Evolutionary conservation across 2,113 vertebrate genomes (phyloP).

Genomic region (Passerina amoena): DNA sequence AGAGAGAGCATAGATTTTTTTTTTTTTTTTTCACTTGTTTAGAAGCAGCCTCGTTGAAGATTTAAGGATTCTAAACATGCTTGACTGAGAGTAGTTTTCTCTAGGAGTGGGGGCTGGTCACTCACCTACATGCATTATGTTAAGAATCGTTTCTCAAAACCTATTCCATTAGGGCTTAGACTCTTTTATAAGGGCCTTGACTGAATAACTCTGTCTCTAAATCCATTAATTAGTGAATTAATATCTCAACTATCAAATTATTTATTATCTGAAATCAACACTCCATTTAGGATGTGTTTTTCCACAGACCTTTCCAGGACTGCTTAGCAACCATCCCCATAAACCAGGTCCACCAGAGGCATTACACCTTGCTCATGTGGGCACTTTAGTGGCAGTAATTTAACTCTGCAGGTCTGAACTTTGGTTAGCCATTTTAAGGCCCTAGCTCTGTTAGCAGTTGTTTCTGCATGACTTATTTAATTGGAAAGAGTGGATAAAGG

Average conservation of each 20-base stretch:
- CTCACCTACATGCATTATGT: background rate
- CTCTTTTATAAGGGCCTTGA: background rate
- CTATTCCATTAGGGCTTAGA: background rate
- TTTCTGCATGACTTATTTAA: background rate
- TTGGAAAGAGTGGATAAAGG: background rate
- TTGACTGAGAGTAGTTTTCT: background rate
- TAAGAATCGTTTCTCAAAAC: background rate
- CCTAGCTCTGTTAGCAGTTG: background rate
- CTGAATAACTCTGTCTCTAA: background rate
- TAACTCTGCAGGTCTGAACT: slow-evolving; percentile 8
- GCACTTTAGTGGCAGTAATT: slow-evolving; percentile 42
- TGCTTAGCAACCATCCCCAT: background rate
- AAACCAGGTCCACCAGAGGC: background rate
- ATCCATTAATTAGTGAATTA: slow-evolving; percentile 28
- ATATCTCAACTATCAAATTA: background rate
- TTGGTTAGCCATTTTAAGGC: background rate
- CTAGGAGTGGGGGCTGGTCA: background rate
- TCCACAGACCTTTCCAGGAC: slow-evolving; percentile 1
- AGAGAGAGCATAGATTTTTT: background rate
- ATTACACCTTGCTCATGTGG: background rate
- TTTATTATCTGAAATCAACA: slow-evolving; percentile 31
- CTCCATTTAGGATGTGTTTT: slow-evolving; percentile 21
- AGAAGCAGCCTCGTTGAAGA: background rate
- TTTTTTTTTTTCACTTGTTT: background rate
- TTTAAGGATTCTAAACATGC: background rate